These are phyloP conservation scores for Rattus rattus DNA, from an alignment of 2,113 vertebrate species.

Conservation along the genomic window DNA sequence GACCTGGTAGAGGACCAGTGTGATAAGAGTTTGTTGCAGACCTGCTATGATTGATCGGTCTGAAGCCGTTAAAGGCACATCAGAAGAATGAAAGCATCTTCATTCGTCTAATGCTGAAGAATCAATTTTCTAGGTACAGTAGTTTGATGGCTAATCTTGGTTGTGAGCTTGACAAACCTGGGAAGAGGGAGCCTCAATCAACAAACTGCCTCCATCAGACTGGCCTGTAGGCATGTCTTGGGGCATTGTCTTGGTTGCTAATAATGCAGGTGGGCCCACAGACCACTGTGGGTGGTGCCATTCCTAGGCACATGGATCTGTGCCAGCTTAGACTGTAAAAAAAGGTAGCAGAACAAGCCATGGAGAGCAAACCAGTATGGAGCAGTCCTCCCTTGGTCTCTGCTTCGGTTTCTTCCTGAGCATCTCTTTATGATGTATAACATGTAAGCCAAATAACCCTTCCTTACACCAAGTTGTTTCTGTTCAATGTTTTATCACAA, in stretches of 20 bases:
- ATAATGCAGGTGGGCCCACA: background rate
- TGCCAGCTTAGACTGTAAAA: background rate
- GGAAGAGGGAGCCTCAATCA: background rate
- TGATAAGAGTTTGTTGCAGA: background rate
- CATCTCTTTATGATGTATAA: background rate
- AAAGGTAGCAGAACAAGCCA: background rate
- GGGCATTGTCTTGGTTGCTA: background rate
- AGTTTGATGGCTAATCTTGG: background rate
- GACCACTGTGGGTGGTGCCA: background rate
- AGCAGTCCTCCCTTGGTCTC: background rate
- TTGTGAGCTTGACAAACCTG: background rate
- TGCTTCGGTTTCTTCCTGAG: background rate
- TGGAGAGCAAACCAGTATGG: background rate
- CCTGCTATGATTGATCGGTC: background rate
- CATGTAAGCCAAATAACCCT: no score
- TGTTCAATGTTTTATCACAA: background rate
- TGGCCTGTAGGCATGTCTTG: background rate
- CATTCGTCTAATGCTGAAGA: background rate
- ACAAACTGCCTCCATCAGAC: no score
- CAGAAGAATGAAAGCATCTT: background rate
- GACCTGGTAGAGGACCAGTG: background rate
- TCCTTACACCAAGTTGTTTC: background rate
- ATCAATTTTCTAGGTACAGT: background rate
- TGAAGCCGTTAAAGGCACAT: background rate
- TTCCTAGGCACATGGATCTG: background rate